Base-by-base conservation (phyloP, 2,888 invertebrate species). In the Rhorus exstirpatorius region DNA sequence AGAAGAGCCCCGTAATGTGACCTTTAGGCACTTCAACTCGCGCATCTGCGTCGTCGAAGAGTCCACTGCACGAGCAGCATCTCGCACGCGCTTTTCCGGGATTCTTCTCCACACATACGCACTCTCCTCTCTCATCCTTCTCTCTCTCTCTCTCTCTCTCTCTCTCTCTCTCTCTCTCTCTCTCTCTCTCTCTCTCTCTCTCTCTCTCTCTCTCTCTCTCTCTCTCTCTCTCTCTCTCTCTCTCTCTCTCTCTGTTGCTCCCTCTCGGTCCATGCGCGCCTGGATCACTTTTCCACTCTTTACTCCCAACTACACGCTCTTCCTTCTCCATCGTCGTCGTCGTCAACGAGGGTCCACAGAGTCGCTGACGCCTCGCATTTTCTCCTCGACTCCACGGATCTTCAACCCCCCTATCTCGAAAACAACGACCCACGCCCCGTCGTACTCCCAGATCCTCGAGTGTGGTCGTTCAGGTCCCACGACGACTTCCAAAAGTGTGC, bases 301-400 rank as follows among this genome's bases (percentile, higher is more conserved):
- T 38, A 60, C 7, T 58, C 21, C 19, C 49, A 35, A n/a, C 46
- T 24, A 31, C 1, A 53, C 49, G 14, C 53, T 71, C 17, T 58
- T 41, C 68, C 14, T 49, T 24, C 67, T 70, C 51, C 53, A 19
- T 79, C 72, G 65, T 24, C 60, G 61, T 68, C 58, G 70, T 68
- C 70, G 74, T 31, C 65, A 44, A 75, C 63, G 65, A 74, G 74
- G 60, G 6, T 14, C 26, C 46, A 31, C 55, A 0, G 70, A 60
- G 79, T 31, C 60, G 82, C 79, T 82, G 75, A 75, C 79, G 79
- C 79, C 68, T 78, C 77, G 75, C 67, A 49, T 75, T 76, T 78
- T 78, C 74, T 71, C 67, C 75, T 76, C 74, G 65, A 68, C 68
- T 63, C 70, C 49, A 58, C 68, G 46, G 53, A 31, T 65, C 24